Percentiles rank a stretch among this genome's conserved stretches.
Conservation (phyloP, 2,113 vertebrate species). For the Pangasianodon hypophthalmus region DNA sequence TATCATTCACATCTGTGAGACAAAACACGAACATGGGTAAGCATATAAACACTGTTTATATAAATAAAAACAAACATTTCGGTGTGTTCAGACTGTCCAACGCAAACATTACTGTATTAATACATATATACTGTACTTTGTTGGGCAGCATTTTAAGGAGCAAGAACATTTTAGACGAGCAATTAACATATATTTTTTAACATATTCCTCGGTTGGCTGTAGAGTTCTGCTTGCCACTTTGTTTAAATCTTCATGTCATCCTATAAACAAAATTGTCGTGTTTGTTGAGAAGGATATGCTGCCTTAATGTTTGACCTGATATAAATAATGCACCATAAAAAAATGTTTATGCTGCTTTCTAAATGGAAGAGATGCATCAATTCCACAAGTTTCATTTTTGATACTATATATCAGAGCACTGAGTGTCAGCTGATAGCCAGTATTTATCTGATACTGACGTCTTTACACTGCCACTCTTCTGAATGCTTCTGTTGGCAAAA, state of each 20-base stretch:
- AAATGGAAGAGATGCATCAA: not conserved
- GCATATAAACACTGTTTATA: not conserved
- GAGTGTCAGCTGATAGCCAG: not conserved
- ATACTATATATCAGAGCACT: not conserved
- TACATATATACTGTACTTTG: not conserved
- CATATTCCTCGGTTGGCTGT: no score
- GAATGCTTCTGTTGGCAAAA: not conserved
- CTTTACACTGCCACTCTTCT: not conserved
- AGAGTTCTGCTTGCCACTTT: no score
- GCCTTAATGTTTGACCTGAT: not conserved
- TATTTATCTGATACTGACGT: not conserved
- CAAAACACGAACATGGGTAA: not conserved
- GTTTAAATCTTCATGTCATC: no score
- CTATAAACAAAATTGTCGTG: no score
- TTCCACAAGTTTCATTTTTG: not conserved
- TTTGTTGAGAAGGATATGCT: not conserved
- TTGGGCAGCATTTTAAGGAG: not conserved
- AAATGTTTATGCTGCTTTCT: not conserved
- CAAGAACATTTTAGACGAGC: not conserved
- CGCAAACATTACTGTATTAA: not conserved
- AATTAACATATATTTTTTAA: not conserved
- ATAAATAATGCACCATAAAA: not conserved
- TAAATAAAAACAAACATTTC: not conserved
- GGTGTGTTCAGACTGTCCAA: not conserved
- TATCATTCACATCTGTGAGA: slow-evolving; percentile 54